Evolutionary conservation across 2,113 vertebrate species (phyloP).

Genomic region (Oncorhynchus mykiss): DNA sequence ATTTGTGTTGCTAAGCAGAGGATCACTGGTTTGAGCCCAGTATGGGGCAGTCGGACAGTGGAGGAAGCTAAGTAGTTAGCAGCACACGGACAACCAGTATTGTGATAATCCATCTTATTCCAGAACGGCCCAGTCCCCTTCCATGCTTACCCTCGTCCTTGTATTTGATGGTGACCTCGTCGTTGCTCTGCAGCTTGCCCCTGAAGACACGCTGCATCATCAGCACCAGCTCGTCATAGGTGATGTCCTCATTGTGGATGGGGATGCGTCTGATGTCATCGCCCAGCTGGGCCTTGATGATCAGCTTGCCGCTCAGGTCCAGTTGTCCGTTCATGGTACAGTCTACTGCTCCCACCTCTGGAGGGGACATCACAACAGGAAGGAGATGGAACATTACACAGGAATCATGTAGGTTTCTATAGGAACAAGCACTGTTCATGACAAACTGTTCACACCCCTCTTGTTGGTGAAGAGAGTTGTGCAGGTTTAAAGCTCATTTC

Average conservation of each 20-base stretch:
- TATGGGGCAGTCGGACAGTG: no score
- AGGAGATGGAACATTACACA: not conserved
- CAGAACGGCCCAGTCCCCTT: not conserved
- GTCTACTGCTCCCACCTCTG: constrained; percentile 61
- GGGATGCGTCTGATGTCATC: constrained; percentile 98
- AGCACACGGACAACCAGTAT: not conserved
- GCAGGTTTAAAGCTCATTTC: no score
- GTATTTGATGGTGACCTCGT: constrained; percentile 98
- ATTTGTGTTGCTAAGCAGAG: no score
- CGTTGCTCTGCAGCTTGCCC: constrained; percentile 94
- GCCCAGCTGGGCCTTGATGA: constrained; percentile 98
- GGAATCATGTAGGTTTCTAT: no score
- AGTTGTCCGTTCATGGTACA: constrained; percentile 97
- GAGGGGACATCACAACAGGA: constrained; percentile 19
- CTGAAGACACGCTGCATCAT: constrained; percentile 99
- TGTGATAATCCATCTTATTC: no score
- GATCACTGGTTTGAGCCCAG: no score
- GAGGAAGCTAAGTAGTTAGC: no score
- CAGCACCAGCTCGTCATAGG: constrained; percentile 96
- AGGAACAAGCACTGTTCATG: no score
- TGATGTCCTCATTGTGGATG: constrained; percentile 99
- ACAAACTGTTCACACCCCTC: no score
- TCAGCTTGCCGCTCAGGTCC: constrained; percentile 97
- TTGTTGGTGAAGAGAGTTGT: no score
- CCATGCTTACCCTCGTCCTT: constrained; percentile 91